Evolutionary conservation across 2,888 invertebrate species (phyloP).

Genomic region (Baccha elongata): DNA sequence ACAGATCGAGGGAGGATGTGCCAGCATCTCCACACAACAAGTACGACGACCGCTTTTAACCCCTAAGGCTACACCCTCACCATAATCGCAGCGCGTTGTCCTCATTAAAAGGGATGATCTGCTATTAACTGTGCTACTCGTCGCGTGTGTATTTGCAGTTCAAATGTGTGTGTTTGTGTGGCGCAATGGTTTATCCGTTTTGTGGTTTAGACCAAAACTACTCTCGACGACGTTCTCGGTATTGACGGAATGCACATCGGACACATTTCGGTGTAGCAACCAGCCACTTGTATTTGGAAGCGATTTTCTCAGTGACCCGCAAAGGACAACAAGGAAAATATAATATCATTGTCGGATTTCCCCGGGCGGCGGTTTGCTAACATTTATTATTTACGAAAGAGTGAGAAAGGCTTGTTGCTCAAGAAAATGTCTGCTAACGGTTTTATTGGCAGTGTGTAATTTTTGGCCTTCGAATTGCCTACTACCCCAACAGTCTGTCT

Average conservation of each 20-base stretch:
- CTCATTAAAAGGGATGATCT: slow-evolving; percentile 72
- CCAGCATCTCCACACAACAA: slow-evolving; percentile 34
- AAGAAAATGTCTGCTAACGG: slow-evolving; percentile 34
- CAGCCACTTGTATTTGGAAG: slow-evolving; percentile 46
- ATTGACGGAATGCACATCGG: slow-evolving; percentile 71
- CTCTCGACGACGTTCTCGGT: slow-evolving; percentile 63
- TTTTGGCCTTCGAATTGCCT: slow-evolving; percentile 33
- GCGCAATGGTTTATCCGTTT: slow-evolving; percentile 71
- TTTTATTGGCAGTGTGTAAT: slow-evolving; percentile 52
- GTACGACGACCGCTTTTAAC: slow-evolving; percentile 45
- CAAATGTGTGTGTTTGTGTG: slow-evolving; percentile 39
- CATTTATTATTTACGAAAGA: slow-evolving; percentile 18
- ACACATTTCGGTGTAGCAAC: slow-evolving; percentile 58
- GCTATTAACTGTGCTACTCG: slow-evolving; percentile 43
- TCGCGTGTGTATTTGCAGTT: slow-evolving; percentile 25
- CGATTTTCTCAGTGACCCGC: slow-evolving; percentile 57
- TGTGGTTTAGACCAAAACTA: slow-evolving; percentile 71
- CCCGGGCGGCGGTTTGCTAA: slow-evolving; percentile 56
- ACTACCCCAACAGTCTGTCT: slow-evolving; percentile 23
- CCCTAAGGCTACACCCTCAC: slow-evolving; percentile 61
- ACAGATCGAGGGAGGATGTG: slow-evolving; percentile 67
- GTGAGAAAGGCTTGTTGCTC: slow-evolving; percentile 62
- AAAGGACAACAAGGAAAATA: slow-evolving; percentile 55
- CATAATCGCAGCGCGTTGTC: slow-evolving; percentile 17
- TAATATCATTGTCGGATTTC: slow-evolving; percentile 55